phyloP scores from a whole-genome alignment of 1,140 invertebrate species.

The Littorina saxatilis region DNA sequence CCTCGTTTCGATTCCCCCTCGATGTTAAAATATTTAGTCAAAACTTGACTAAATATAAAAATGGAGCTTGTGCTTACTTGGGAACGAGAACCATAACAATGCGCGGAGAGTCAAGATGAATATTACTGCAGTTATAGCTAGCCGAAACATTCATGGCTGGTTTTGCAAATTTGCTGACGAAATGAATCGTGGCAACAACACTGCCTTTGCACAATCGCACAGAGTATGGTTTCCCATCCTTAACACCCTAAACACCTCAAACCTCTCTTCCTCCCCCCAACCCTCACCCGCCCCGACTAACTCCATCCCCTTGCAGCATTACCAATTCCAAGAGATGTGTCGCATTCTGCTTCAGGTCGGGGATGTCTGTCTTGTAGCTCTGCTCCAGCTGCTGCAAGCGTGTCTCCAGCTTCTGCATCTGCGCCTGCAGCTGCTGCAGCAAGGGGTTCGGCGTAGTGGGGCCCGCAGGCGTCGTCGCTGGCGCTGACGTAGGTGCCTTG shows the following conservation, averaged over 20 bases:
- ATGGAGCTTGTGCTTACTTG: background rate
- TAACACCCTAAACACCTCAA: too few relatives aligned
- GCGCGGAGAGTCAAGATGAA: background rate
- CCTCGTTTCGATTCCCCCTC: too few relatives aligned
- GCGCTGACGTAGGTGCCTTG: background rate
- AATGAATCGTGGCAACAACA: too few relatives aligned
- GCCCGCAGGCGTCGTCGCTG: background rate
- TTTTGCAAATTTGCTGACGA: too few relatives aligned
- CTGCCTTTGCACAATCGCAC: too few relatives aligned
- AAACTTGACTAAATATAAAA: too few relatives aligned
- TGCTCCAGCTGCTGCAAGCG: background rate
- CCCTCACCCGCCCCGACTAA: background rate
- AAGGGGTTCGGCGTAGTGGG: background rate
- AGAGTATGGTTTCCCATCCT: too few relatives aligned
- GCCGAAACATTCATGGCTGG: too few relatives aligned
- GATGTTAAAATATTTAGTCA: too few relatives aligned
- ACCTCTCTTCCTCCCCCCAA: background rate
- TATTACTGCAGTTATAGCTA: background rate
- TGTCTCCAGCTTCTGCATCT: background rate
- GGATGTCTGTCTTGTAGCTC: background rate
- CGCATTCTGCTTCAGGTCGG: background rate
- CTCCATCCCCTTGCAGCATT: background rate
- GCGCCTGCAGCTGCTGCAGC: background rate
- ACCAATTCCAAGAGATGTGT: background rate
- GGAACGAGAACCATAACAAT: background rate